phyloP scores from a whole-genome alignment of 2,797 vertebrate genomes.

The Acestrorhynchus altus region DNA sequence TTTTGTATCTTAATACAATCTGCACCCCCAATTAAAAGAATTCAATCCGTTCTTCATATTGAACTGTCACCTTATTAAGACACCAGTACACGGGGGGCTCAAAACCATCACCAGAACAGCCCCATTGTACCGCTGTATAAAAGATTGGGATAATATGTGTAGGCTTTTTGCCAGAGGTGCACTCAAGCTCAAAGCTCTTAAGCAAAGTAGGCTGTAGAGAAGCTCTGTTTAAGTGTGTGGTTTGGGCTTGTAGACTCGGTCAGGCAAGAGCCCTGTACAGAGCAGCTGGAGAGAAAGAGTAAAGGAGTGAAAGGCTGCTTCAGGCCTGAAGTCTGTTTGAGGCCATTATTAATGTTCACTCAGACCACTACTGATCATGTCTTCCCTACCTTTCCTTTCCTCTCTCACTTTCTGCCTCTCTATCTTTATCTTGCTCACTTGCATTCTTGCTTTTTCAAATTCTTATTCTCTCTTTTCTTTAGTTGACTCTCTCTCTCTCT shows the following conservation, averaged over 20 bases:
- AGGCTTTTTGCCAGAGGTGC: neutral
- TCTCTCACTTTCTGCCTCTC: constrained; percentile 47
- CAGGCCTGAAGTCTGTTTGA: constrained; percentile 65
- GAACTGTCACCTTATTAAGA: too few relatives aligned
- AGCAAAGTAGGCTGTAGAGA: neutral
- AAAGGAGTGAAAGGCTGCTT: constrained; percentile 38
- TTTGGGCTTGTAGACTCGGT: neutral
- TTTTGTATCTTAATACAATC: too few relatives aligned
- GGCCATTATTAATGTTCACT: constrained; percentile 59
- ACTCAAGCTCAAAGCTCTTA: neutral
- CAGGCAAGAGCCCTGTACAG: neutral
- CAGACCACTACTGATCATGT: constrained; percentile 62
- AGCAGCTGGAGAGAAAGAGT: neutral
- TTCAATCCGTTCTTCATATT: too few relatives aligned
- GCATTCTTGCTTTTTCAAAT: neutral
- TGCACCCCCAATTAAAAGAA: too few relatives aligned
- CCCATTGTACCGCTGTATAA: too few relatives aligned
- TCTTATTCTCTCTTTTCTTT: neutral
- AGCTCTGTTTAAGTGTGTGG: neutral
- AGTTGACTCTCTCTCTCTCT: neutral
- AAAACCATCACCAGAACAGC: too few relatives aligned
- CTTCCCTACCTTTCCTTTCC: constrained; percentile 28
- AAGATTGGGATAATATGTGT: too few relatives aligned
- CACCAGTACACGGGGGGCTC: too few relatives aligned
- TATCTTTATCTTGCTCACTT: neutral